Percentiles rank a stretch among this genome's conserved stretches.
Evolutionary conservation across 2,888 invertebrate species (phyloP).

Genomic region (Hirtodrosophila duncani): DNA sequence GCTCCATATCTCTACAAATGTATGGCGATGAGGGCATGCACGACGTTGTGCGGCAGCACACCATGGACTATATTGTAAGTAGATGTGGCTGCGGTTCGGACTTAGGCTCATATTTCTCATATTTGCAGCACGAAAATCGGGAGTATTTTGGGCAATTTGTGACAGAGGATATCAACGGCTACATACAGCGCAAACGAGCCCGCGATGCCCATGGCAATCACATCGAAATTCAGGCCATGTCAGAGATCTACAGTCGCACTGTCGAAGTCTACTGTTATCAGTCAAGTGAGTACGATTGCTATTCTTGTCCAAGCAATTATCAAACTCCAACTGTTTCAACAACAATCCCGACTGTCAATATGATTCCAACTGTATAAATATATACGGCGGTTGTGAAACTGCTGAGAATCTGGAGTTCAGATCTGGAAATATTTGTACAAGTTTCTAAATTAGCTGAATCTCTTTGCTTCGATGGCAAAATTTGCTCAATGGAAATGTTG

Average conservation of each 20-base stretch:
- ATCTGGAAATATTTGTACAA: too few relatives aligned
- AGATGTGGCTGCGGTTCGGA: not conserved
- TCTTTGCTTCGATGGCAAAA: too few relatives aligned
- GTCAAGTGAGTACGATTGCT: conserved; percentile 60
- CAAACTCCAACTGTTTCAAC: too few relatives aligned
- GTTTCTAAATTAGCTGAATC: too few relatives aligned
- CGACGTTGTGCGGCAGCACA: conserved; percentile 87
- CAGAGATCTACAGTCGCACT: conserved; percentile 91
- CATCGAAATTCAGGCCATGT: conserved; percentile 93
- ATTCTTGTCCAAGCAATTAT: too few relatives aligned
- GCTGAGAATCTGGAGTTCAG: too few relatives aligned
- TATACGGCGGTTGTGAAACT: too few relatives aligned
- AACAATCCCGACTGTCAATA: too few relatives aligned
- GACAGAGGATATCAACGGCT: conserved; percentile 91
- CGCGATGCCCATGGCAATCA: conserved; percentile 93
- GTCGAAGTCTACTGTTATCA: conserved; percentile 86
- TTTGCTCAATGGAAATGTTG: too few relatives aligned
- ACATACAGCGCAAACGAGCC: conserved; percentile 88
- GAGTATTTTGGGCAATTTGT: conserved; percentile 93
- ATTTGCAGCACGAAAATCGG: conserved; percentile 85
- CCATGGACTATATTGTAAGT: conserved; percentile 92
- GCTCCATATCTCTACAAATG: conserved; percentile 92
- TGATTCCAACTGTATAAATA: too few relatives aligned
- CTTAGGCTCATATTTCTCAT: conserved; percentile 39
- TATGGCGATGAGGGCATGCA: conserved; percentile 96